These are phyloP conservation scores for Dendropsophus ebraccatus DNA, from an alignment of 2,113 vertebrate genomes.

Conservation along the genomic window DNA sequence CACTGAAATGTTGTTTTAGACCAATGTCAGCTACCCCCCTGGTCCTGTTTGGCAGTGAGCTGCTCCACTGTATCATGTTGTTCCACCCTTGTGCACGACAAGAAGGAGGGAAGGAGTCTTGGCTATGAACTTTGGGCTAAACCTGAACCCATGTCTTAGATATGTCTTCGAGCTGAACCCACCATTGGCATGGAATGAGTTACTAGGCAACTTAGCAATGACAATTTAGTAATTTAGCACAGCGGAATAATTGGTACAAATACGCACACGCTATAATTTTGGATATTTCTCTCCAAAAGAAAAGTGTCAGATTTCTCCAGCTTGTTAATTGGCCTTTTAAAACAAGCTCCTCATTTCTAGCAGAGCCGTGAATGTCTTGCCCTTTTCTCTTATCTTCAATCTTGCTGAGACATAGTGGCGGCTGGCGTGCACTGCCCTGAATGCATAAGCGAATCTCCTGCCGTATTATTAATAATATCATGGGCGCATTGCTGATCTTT, in stretches of 20 bases:
- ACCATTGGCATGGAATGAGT: neutral
- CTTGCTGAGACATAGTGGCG: constrained; percentile 2
- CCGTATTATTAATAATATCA: neutral
- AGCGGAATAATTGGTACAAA: neutral
- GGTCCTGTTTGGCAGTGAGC: no score
- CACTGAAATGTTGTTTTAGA: no score
- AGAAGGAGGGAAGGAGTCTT: no score
- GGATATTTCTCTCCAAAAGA: constrained; percentile 10
- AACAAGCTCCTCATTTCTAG: constrained; percentile 42
- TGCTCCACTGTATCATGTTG: no score
- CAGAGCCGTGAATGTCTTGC: constrained; percentile 36
- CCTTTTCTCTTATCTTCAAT: constrained; percentile 51
- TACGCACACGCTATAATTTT: neutral
- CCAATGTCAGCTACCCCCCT: no score
- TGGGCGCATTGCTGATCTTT: neutral
- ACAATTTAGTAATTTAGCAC: neutral
- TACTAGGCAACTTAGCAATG: neutral
- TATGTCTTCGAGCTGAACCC: no score
- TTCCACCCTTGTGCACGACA: no score
- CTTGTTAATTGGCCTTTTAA: constrained; percentile 42
- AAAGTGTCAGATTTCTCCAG: neutral
- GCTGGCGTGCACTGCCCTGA: neutral
- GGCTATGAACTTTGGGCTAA: no score
- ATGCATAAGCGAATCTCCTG: constrained; percentile 2
- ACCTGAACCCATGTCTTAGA: no score